Evolutionary conservation across 2,113 vertebrate species (phyloP).

Genomic region (Chaenocephalus aceratus): DNA sequence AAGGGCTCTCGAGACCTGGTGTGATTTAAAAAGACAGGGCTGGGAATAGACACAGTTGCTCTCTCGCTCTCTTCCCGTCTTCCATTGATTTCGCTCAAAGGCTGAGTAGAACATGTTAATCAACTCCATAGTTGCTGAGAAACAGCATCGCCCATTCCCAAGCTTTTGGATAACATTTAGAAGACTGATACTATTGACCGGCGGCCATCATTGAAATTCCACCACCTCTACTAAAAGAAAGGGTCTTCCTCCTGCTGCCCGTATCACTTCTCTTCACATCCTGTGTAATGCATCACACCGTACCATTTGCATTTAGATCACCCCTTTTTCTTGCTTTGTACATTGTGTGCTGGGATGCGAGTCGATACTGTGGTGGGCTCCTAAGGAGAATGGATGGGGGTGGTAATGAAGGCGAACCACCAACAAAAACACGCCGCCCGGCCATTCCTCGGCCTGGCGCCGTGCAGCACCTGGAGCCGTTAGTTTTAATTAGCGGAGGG

Average conservation of each 20-base stretch:
- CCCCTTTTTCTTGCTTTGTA: conserved; percentile 44
- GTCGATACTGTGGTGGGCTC: conserved; percentile 73
- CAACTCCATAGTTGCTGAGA: conserved; percentile 55
- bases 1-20: conserved; percentile 41
- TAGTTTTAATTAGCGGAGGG: conserved; percentile 84
- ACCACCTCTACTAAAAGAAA: conserved; percentile 47
- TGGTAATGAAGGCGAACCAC: conserved; percentile 82
- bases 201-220: conserved; percentile 51
- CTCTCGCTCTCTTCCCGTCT: conserved; percentile 54
- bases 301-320: conserved; percentile 84
- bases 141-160: conserved; percentile 31
- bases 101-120: conserved; percentile 70
- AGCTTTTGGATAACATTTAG: conserved; percentile 58
- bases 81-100: conserved; percentile 68
- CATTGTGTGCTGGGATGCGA: conserved; percentile 49
- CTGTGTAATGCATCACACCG: conserved; percentile 59
- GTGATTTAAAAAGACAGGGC: conserved; percentile 63
- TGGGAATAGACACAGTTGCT: conserved; percentile 50
- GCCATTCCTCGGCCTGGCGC: conserved; percentile 57
- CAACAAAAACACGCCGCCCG: conserved; percentile 81
- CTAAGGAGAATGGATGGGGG: conserved; percentile 83
- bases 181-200: conserved; percentile 59
- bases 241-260: conserved; percentile 42
- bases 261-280: conserved; percentile 42
- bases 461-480: conserved; percentile 80